These are phyloP conservation scores for Troglohyphantes excavatus DNA, from an alignment of 2,888 invertebrate species.

Conservation along the genomic window DNA sequence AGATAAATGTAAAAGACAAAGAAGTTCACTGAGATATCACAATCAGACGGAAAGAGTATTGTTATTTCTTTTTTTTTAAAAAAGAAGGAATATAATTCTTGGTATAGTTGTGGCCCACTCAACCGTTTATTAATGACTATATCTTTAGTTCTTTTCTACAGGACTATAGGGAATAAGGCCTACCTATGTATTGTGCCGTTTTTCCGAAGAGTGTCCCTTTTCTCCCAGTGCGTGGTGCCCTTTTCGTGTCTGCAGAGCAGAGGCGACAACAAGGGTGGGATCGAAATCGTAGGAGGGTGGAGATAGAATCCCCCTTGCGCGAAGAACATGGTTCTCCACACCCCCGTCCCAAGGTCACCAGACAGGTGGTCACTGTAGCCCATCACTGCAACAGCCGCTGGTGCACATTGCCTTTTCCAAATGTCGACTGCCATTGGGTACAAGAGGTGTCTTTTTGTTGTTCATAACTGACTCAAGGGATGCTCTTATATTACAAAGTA, in stretches of 20 bases:
- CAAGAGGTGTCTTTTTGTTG: constrained; percentile 24
- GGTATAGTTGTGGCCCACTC: constrained; percentile 62
- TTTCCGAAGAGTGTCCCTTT: constrained; percentile 63
- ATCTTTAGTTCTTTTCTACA: constrained; percentile 54
- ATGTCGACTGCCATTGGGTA: constrained; percentile 47
- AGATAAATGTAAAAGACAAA: neutral
- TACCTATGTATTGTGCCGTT: constrained; percentile 75
- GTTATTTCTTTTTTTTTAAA: constrained; percentile 14
- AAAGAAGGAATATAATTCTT: constrained; percentile 35
- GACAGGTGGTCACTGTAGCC: constrained; percentile 38
- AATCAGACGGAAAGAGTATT: constrained; percentile 37
- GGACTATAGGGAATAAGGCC: constrained; percentile 53
- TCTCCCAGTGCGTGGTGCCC: constrained; percentile 43
- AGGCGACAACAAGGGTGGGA: constrained; percentile 46
- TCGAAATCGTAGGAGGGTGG: constrained; percentile 59
- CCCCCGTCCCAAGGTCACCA: constrained; percentile 22
- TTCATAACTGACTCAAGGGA: neutral
- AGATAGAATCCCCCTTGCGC: constrained; percentile 70
- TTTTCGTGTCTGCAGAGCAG: constrained; percentile 37
- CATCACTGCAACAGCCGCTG: constrained; percentile 11
- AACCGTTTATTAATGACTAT: constrained; percentile 41
- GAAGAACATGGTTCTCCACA: constrained; percentile 76
- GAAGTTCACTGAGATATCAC: constrained; percentile 50
- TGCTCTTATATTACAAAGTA: neutral
- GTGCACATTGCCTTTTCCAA: constrained; percentile 22